phyloP scores from a whole-genome alignment of 2,113 vertebrate species.

The Cisticola juncidis region DNA sequence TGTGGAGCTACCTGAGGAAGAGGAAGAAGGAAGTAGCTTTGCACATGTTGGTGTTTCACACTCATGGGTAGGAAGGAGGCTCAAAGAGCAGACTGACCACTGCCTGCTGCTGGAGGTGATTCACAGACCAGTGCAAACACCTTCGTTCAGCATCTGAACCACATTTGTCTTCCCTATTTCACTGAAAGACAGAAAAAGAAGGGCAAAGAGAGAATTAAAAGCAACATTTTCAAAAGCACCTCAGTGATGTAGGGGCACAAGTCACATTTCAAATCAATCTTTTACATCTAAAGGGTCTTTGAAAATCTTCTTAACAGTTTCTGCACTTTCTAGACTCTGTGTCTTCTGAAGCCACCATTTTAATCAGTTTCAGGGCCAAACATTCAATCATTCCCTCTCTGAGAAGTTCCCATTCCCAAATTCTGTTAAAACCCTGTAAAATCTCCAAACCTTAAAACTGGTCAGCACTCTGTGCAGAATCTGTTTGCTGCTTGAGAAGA shows the following conservation, averaged over 20 bases:
- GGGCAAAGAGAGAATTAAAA: conserved; percentile 2
- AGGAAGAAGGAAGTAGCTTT: background rate
- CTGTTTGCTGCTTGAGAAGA: background rate
- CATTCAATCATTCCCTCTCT: background rate
- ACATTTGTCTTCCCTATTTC: background rate
- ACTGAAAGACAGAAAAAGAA: background rate
- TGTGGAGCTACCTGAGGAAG: background rate
- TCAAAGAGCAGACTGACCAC: background rate
- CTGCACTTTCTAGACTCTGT: background rate
- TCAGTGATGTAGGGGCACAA: conserved; percentile 1
- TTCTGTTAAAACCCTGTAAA: conserved; percentile 9
- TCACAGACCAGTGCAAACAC: background rate
- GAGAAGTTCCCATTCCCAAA: background rate
- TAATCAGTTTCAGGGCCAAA: conserved; percentile 8
- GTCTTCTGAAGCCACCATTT: conserved; percentile 38
- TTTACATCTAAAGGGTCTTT: conserved; percentile 26
- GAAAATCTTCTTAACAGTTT: conserved; percentile 17
- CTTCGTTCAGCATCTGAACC: background rate
- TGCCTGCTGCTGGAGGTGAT: background rate
- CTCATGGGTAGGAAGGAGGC: background rate
- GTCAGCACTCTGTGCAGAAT: background rate
- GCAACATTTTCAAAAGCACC: conserved; percentile 30
- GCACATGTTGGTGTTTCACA: background rate
- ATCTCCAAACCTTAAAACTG: conserved; percentile 4
- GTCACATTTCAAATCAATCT: conserved; percentile 54